A percentile compares a stretch with the other conserved stretches of the same genome.
phyloP scores from a whole-genome alignment of 2,888 invertebrate species.

The Ophraella communa region DNA sequence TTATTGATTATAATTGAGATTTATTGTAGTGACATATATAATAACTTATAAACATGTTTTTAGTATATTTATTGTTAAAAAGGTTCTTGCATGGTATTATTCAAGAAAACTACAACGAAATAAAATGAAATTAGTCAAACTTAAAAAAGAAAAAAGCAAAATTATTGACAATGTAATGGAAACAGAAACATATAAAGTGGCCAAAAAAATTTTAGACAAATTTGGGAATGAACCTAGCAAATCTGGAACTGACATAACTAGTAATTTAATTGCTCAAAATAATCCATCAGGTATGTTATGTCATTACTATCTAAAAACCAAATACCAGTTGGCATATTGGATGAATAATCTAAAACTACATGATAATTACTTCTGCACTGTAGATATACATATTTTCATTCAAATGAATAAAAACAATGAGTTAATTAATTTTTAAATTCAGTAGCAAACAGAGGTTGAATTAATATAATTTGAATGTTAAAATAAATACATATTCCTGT shows the following conservation, averaged over 20 bases:
- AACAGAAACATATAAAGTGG: slow-evolving; percentile 95
- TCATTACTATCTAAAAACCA: too few relatives aligned
- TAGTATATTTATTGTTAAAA: slow-evolving; percentile 65
- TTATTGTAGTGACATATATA: too few relatives aligned
- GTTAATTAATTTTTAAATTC: background rate
- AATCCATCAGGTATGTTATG: slow-evolving; percentile 3
- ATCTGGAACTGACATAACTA: slow-evolving; percentile 23
- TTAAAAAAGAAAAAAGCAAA: slow-evolving; percentile 83
- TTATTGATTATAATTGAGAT: slow-evolving; percentile 5
- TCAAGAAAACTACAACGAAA: slow-evolving; percentile 81
- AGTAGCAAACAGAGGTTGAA: background rate
- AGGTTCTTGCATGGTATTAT: slow-evolving; percentile 87
- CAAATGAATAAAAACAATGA: background rate
- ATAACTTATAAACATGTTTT: background rate
- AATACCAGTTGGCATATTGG: too few relatives aligned
- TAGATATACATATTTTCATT: too few relatives aligned
- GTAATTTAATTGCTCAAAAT: background rate
- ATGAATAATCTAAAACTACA: too few relatives aligned
- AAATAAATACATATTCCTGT: background rate
- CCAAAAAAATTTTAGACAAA: slow-evolving; percentile 86
- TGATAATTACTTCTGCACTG: too few relatives aligned
- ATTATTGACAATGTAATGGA: slow-evolving; percentile 96
- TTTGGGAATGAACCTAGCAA: slow-evolving; percentile 70
- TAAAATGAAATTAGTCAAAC: slow-evolving; percentile 72
- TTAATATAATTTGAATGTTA: background rate